Conservation (phyloP, 2,797 vertebrate genomes). For the Dromococcyx pavoninus region DNA sequence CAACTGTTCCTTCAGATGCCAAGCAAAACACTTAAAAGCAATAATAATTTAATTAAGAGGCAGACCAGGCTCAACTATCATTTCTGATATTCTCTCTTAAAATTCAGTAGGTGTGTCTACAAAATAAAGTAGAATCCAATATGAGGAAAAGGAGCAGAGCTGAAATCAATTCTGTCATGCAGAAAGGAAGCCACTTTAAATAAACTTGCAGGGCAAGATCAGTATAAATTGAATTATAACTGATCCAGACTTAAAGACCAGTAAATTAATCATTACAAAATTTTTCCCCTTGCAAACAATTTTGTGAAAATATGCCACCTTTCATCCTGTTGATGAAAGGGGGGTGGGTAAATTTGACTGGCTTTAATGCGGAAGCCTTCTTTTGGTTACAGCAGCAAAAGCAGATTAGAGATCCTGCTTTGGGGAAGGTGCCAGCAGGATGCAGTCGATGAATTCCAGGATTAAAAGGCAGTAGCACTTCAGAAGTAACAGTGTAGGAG, state of each 20-base stretch:
- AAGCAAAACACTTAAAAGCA: background rate
- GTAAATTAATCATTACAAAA: background rate
- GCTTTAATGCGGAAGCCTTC: slow-evolving; percentile 28
- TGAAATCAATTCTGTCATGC: background rate
- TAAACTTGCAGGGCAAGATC: background rate
- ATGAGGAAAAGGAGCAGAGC: background rate
- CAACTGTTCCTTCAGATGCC: background rate
- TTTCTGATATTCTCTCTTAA: background rate
- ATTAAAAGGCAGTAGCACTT: slow-evolving; percentile 49
- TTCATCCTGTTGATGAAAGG: background rate
- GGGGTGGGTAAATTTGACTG: background rate
- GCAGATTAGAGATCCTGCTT: slow-evolving; percentile 42
- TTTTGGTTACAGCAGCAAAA: slow-evolving; percentile 40
- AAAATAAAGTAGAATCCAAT: background rate
- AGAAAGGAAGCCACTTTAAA: slow-evolving; percentile 5
- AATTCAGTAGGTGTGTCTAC: background rate
- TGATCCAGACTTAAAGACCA: background rate
- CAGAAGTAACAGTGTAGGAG: slow-evolving; percentile 5
- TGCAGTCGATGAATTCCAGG: slow-evolving; percentile 42
- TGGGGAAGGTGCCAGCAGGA: slow-evolving; percentile 32
- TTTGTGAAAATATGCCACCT: background rate
- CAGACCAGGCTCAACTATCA: background rate
- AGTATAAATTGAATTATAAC: background rate
- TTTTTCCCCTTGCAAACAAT: background rate
- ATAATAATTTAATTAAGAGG: background rate